Evolutionary conservation across 2,113 vertebrate genomes (phyloP).

Genomic region (Ascaphus truei): DNA sequence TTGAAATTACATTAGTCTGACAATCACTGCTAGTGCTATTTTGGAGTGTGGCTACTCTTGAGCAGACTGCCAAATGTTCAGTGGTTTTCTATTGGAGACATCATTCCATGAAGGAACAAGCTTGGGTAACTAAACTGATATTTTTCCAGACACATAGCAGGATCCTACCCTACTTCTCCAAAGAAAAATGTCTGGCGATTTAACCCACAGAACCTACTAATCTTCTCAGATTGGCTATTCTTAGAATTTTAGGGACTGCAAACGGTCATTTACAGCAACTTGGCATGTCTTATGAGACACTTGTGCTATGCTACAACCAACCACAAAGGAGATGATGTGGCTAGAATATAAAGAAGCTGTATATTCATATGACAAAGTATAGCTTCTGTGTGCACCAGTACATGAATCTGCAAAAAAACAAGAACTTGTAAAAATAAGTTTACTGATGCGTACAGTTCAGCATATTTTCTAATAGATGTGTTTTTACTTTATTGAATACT

Average conservation of each 20-base stretch:
- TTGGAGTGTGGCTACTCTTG: slow-evolving; percentile 27
- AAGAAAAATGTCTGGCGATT: slow-evolving; percentile 19
- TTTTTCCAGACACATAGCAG: slow-evolving; percentile 37
- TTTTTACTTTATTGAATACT: background rate
- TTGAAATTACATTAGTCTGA: slow-evolving; percentile 32
- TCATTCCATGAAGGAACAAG: slow-evolving; percentile 26
- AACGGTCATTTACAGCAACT: slow-evolving; percentile 29
- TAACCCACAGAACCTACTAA: slow-evolving; percentile 34
- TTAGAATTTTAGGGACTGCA: slow-evolving; percentile 34
- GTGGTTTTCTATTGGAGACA: slow-evolving; percentile 35
- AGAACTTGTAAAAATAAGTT: slow-evolving; percentile 22
- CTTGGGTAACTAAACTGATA: slow-evolving; percentile 33
- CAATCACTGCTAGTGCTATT: slow-evolving; percentile 27
- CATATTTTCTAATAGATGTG: slow-evolving; percentile 6
- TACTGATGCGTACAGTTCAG: background rate
- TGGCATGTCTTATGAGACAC: slow-evolving; percentile 23
- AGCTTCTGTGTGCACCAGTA: background rate
- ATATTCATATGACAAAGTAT: slow-evolving; percentile 3
- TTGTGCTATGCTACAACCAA: slow-evolving; percentile 23
- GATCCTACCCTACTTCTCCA: slow-evolving; percentile 19
- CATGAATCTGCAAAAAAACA: slow-evolving; percentile 11
- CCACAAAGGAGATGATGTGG: slow-evolving; percentile 37
- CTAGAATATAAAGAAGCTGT: slow-evolving; percentile 21
- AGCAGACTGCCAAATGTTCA: slow-evolving; percentile 28
- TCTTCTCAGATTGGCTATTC: slow-evolving; percentile 27